Evolutionary conservation across 2,797 vertebrate genomes (phyloP), one percentile per base, ranked within the genome.

Genomic region (Sebastes taczanowskii): DNA sequence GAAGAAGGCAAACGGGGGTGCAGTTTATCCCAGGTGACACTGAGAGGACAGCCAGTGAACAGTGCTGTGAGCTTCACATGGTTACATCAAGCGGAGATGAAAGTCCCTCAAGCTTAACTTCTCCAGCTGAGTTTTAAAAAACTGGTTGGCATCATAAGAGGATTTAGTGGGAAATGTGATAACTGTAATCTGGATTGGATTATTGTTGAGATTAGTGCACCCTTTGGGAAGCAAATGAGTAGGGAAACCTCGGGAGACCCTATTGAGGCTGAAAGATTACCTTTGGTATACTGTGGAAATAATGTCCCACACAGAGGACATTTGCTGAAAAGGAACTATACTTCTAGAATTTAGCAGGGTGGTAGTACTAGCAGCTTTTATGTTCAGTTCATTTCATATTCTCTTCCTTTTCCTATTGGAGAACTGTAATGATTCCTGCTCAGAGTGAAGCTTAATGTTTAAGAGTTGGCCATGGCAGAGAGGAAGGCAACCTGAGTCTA

Each of bases 161-260:
- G 82, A 90, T 92, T 91, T 82, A 80, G 67, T 53, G n/a, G 59
- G 74, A 88, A 89, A 90, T 89, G 84, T 91, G 90, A 91, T 91
- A 80, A 84, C 16, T 6, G 69, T 89, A 91, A 91, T 89, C 84
- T 91, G 84, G 64, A 79, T 83, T 83, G 79, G 84, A 84, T 87
- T 88, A 83, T 82, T 88, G 81, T 78, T 83, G 83, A 85, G 80
- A 83, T 92, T 87, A 81, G 63, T 55, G 3, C 63, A 80, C 65
- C 60, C 71, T 75, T 74, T 76, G 75, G 56, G 70, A 86, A 61
- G 71, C 56, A 80, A 86, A 83, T 35, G 35, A 84, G 70, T 53
- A 34, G 63, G 58, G 35, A 80, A 81, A 68, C 18, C 52, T 88
- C 1, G 7, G 74, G 66, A 80, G 62, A 80, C 76, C 62, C 73